Evolutionary conservation across 2,888 invertebrate species (phyloP).

Genomic region (Bombylius major): DNA sequence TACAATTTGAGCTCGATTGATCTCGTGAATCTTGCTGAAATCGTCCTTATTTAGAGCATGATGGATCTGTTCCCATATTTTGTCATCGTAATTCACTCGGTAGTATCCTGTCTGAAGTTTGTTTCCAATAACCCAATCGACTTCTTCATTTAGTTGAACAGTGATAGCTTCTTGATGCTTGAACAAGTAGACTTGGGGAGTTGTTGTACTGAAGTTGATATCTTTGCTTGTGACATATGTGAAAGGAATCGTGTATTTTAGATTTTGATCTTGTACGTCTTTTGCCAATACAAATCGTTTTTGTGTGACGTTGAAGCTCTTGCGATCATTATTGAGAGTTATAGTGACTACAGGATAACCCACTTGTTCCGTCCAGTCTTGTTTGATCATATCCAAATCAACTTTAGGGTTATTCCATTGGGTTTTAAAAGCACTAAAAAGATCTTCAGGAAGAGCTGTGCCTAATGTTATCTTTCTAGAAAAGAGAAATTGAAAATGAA

Average conservation of each 20-base stretch:
- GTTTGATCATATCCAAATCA: slow-evolving; percentile 26
- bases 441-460: slow-evolving; percentile 38
- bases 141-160: slow-evolving; percentile 9
- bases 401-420: slow-evolving; percentile 26
- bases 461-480: not conserved
- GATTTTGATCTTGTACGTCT: not conserved
- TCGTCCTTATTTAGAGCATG: slow-evolving; percentile 14
- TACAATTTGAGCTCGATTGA: slow-evolving; percentile 65
- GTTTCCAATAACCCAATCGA: slow-evolving; percentile 29
- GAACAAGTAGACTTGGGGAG: slow-evolving; percentile 19
- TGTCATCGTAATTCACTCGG: slow-evolving; percentile 53
- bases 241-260: slow-evolving; percentile 20
- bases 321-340: slow-evolving; percentile 5
- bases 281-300: slow-evolving; percentile 21
- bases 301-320: slow-evolving; percentile 17
- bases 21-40: slow-evolving; percentile 41
- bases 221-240: slow-evolving; percentile 24
- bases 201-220: slow-evolving; percentile 20
- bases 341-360: slow-evolving; percentile 54
- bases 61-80: slow-evolving; percentile 39
- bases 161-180: slow-evolving; percentile 7
- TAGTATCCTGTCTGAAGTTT: slow-evolving; percentile 36
- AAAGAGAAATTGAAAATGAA: too few relatives aligned
- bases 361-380: slow-evolving; percentile 51
- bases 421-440: slow-evolving; percentile 39